These are phyloP conservation scores for Oryzaephilus surinamensis DNA, from an alignment of 1,140 invertebrate species.

Conservation along the genomic window DNA sequence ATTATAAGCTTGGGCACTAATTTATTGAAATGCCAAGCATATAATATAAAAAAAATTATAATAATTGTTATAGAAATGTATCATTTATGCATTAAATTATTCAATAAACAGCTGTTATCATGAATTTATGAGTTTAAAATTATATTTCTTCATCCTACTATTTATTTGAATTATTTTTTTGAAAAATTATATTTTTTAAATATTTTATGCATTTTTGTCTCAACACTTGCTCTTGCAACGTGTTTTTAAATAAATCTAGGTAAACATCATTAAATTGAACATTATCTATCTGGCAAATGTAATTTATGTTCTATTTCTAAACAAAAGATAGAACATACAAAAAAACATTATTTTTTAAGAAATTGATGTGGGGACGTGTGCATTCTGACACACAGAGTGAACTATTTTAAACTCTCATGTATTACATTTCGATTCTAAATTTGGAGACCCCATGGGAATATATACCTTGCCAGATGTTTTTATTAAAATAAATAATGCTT, in stretches of 20 bases:
- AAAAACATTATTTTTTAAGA: too few species aligned
- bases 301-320: constrained; percentile 11
- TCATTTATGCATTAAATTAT: constrained; percentile 24
- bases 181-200: too few species aligned
- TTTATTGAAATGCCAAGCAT: constrained; percentile 22
- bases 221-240: too few species aligned
- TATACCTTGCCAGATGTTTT: constrained; percentile 17
- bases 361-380: constrained; percentile 32
- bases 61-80: constrained; percentile 23
- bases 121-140: constrained; percentile 23
- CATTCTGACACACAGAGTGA: constrained; percentile 25
- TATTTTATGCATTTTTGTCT: too few species aligned
- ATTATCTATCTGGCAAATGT: too few species aligned
- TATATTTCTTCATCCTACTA: too few species aligned
- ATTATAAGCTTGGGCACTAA: constrained; percentile 28
- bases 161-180: too few species aligned
- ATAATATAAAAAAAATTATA: constrained; percentile 21
- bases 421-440: constrained; percentile 36
- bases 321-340: too few species aligned
- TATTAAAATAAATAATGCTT: too few species aligned
- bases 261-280: constrained; percentile 4
- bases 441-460: constrained; percentile 19
- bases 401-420: constrained; percentile 36
- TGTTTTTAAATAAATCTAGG: constrained; percentile 4
- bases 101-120: constrained; percentile 30